These are phyloP conservation scores for Acleris emargana DNA, from an alignment of 2,888 invertebrate genomes.

Conservation along the genomic window DNA sequence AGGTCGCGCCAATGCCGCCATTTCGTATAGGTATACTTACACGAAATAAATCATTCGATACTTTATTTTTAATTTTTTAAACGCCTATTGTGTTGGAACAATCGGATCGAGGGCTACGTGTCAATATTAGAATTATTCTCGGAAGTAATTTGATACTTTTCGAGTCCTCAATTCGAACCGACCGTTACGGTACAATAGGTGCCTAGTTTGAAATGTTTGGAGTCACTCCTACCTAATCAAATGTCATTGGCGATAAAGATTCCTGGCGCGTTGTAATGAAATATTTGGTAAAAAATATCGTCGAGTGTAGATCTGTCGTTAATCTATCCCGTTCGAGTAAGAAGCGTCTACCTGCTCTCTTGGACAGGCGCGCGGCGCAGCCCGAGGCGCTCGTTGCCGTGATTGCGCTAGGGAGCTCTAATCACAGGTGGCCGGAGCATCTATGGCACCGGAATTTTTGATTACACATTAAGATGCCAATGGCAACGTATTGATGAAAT, in stretches of 20 bases:
- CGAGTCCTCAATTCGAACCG: constrained; percentile 44
- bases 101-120: constrained; percentile 59
- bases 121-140: constrained; percentile 62
- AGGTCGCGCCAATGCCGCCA: constrained; percentile 72
- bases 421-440: constrained; percentile 36
- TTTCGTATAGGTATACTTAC: constrained; percentile 50
- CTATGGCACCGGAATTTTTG: constrained; percentile 35
- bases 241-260: constrained; percentile 35
- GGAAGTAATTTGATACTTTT: constrained; percentile 71
- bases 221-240: constrained; percentile 36
- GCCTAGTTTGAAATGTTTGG: constrained; percentile 34
- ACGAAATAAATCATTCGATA: constrained; percentile 53
- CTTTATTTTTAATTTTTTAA: constrained; percentile 48
- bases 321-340: constrained; percentile 24
- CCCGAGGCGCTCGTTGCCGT: constrained; percentile 33
- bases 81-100: constrained; percentile 58
- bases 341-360: constrained; percentile 27
- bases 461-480: constrained; percentile 36
- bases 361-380: constrained; percentile 29
- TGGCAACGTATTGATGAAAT: constrained; percentile 30
- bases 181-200: constrained; percentile 37
- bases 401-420: constrained; percentile 38
- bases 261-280: constrained; percentile 31
- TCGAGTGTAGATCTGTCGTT: constrained; percentile 31
- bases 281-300: constrained; percentile 33